Evolutionary conservation across 1,140 invertebrate species (phyloP).

Genomic region (Dinoponera quadriceps): DNA sequence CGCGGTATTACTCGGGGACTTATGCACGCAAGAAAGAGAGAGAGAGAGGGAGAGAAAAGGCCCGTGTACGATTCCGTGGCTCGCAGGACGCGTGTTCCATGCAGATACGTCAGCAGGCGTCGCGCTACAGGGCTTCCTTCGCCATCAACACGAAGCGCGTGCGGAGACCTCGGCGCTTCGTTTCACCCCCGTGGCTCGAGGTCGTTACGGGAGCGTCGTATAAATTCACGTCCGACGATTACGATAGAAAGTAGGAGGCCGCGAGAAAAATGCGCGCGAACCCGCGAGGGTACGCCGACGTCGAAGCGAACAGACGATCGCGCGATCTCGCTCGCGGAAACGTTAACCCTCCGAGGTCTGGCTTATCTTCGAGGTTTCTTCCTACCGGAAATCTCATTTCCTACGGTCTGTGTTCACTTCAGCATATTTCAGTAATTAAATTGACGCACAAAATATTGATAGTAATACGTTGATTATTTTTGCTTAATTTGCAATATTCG

Average conservation of each 20-base stretch:
- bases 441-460: too few relatives aligned
- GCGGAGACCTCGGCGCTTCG: background rate
- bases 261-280: slow-evolving; percentile 5
- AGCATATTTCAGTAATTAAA: too few relatives aligned
- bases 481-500: too few relatives aligned
- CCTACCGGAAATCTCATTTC: too few relatives aligned
- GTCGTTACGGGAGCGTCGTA: slow-evolving; percentile 36
- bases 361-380: too few relatives aligned
- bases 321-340: too few relatives aligned
- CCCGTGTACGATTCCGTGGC: slow-evolving; percentile 52
- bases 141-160: slow-evolving; percentile 10
- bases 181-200: slow-evolving; percentile 31
- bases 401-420: too few relatives aligned
- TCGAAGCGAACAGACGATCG: background rate
- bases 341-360: too few relatives aligned
- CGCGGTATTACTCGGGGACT: slow-evolving; percentile 64
- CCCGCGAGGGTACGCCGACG: slow-evolving; percentile 29
- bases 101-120: slow-evolving; percentile 20
- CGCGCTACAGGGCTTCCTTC: slow-evolving; percentile 45
- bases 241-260: slow-evolving; percentile 4
- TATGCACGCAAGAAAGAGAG: slow-evolving; percentile 22
- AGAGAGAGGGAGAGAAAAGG: too few relatives aligned
- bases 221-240: slow-evolving; percentile 41
- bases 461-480: too few relatives aligned
- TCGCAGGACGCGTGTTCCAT: slow-evolving; percentile 28